Conservation (phyloP, 2,113 vertebrate species). For the Mustelus asterias region DNA sequence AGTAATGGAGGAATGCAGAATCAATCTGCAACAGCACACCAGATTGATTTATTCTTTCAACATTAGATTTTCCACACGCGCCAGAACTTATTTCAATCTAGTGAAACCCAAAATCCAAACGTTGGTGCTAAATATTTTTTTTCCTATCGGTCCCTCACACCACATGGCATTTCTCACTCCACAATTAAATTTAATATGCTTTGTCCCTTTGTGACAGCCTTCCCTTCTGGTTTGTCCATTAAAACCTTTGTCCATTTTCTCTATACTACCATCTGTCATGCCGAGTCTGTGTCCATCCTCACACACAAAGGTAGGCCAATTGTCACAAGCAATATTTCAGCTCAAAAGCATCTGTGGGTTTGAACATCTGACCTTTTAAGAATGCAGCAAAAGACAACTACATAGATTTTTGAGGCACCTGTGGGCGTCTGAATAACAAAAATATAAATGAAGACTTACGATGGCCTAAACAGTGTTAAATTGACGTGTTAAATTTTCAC, state of each 20-base stretch:
- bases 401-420: background rate
- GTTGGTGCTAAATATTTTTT: background rate
- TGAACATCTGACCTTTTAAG: background rate
- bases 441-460: background rate
- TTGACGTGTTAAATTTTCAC: background rate
- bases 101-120: background rate
- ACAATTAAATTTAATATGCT: background rate
- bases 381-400: background rate
- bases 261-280: conserved; percentile 31
- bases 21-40: background rate
- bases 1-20: background rate
- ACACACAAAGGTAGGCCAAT: background rate
- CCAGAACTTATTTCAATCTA: background rate
- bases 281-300: background rate
- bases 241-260: conserved; percentile 31
- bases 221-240: background rate
- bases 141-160: background rate
- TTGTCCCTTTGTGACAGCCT: background rate
- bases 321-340: conserved; percentile 1
- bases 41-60: background rate
- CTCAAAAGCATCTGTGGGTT: background rate
- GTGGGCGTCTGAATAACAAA: background rate
- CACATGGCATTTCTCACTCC: background rate
- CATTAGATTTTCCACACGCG: background rate
- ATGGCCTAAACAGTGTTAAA: background rate